phyloP scores from a whole-genome alignment of 2,797 vertebrate species.

The Pelochelys cantorii region DNA sequence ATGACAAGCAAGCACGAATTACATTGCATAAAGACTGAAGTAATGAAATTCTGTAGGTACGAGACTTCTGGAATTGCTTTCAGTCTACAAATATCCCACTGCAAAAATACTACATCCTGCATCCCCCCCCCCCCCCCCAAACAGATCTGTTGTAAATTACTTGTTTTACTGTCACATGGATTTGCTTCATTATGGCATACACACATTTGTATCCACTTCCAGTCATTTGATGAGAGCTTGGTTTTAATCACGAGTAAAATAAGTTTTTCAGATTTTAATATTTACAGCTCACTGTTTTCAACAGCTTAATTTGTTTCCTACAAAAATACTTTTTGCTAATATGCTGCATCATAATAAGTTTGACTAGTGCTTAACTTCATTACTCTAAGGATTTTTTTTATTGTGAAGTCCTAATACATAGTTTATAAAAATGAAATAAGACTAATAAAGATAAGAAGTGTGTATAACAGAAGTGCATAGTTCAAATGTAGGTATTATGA shows the following conservation, averaged over 20 bases:
- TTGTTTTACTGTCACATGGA: background rate
- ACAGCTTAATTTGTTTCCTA: slow-evolving; percentile 2
- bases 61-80: slow-evolving; percentile 1
- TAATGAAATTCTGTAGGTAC: background rate
- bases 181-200: background rate
- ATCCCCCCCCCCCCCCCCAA: background rate
- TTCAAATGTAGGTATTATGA: background rate
- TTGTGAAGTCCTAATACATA: slow-evolving; percentile 54
- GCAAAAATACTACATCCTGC: background rate
- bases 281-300: background rate
- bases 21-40: background rate
- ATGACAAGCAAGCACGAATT: slow-evolving; percentile 30
- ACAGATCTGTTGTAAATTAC: background rate
- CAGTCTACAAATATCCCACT: background rate
- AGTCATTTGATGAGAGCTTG: background rate
- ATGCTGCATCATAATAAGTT: slow-evolving; percentile 23
- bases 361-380: slow-evolving; percentile 59
- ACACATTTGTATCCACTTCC: background rate
- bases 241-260: background rate
- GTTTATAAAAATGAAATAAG: background rate
- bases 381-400: slow-evolving; percentile 39
- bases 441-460: background rate
- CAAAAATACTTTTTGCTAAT: background rate
- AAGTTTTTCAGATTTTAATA: background rate
- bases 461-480: background rate